phyloP scores from a whole-genome alignment of 2,888 invertebrate species.

The Dione vanillae region DNA sequence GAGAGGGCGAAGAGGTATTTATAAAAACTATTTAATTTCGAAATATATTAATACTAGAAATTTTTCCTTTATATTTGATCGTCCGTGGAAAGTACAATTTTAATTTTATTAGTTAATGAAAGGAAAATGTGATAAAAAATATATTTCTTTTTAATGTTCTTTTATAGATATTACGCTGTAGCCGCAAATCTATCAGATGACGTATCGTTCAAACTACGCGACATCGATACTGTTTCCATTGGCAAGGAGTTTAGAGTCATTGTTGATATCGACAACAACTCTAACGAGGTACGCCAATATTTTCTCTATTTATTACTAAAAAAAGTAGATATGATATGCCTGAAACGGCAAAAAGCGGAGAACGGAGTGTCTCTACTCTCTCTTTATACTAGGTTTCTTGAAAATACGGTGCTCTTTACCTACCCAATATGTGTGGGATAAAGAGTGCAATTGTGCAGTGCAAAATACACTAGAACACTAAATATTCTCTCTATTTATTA shows the following conservation, averaged over 20 bases:
- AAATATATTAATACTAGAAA: no score
- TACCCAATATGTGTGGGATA: no score
- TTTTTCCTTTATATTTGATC: no score
- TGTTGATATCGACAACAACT: slow-evolving; percentile 87
- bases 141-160: not conserved
- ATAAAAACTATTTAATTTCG: not conserved
- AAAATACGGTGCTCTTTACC: no score
- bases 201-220: slow-evolving; percentile 86
- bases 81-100: no score
- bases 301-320: not conserved
- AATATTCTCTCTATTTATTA: no score
- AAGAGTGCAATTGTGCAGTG: no score
- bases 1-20: slow-evolving; percentile 87
- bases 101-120: no score
- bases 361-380: no score
- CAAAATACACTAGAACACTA: no score
- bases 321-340: not conserved
- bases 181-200: slow-evolving; percentile 84
- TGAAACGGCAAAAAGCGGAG: not conserved
- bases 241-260: slow-evolving; percentile 88
- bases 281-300: slow-evolving; percentile 66
- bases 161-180: slow-evolving; percentile 84
- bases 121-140: not conserved
- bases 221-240: slow-evolving; percentile 88
- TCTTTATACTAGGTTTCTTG: no score